These are phyloP conservation scores for Eilema griseolum DNA, from an alignment of 2,888 invertebrate genomes.

Conservation along the genomic window DNA sequence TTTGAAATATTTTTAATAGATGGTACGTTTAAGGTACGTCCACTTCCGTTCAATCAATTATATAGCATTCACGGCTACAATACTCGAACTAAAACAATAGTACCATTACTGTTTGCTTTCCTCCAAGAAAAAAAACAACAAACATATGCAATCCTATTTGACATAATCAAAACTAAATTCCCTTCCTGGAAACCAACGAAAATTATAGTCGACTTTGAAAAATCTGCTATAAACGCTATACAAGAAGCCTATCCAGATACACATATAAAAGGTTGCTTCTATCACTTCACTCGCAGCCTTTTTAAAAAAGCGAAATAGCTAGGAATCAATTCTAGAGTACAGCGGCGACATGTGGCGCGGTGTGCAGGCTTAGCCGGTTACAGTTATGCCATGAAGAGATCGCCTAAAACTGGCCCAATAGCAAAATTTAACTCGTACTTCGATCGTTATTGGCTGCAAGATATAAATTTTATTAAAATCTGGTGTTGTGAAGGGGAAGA, in stretches of 20 bases:
- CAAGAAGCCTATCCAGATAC: slow-evolving; percentile 19
- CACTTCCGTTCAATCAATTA: no score
- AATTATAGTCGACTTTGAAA: slow-evolving; percentile 16
- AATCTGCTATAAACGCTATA: slow-evolving; percentile 23
- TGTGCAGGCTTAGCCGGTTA: slow-evolving; percentile 32
- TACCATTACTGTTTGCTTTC: neutral
- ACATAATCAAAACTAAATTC: slow-evolving; percentile 19
- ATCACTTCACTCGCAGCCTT: slow-evolving; percentile 17
- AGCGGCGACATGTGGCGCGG: slow-evolving; percentile 20
- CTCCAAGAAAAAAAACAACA: neutral
- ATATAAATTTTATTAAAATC: slow-evolving; percentile 25
- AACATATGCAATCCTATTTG: neutral
- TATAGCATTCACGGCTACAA: no score
- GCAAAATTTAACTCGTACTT: slow-evolving; percentile 28
- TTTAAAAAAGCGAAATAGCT: neutral
- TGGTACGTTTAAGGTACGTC: no score
- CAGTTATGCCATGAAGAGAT: slow-evolving; percentile 29
- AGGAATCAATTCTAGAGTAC: neutral
- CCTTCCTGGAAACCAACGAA: slow-evolving; percentile 13
- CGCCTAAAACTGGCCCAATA: slow-evolving; percentile 24
- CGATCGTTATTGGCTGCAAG: slow-evolving; percentile 23
- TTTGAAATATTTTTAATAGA: no score
- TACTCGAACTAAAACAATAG: no score
- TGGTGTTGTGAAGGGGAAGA: slow-evolving; percentile 29
- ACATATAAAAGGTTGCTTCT: slow-evolving; percentile 28